Percentiles rank a stretch among this genome's conserved stretches.
Conservation (phyloP, 2,113 vertebrate genomes). For the Microtus ochrogaster region DNA sequence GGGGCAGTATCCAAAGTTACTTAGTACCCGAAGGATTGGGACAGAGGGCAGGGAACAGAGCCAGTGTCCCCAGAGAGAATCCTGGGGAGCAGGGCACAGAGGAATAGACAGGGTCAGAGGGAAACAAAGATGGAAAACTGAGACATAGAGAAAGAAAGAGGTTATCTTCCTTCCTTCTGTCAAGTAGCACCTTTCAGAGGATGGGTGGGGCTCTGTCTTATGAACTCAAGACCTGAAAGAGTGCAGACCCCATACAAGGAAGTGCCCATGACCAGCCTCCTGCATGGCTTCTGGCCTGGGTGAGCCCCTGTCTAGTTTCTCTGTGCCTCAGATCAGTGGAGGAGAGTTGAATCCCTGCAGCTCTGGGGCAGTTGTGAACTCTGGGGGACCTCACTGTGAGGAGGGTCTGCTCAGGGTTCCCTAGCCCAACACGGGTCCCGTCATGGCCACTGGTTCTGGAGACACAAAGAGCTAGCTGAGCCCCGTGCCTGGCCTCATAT, state of each 20-base stretch:
- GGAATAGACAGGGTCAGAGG: neutral
- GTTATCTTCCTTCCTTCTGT: neutral
- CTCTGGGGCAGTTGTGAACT: neutral
- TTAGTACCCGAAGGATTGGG: fast-evolving
- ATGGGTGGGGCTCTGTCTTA: neutral
- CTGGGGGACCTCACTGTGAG: fast-evolving
- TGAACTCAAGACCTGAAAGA: neutral
- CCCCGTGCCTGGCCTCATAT: neutral
- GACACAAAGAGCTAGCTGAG: neutral
- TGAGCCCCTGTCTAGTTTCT: neutral
- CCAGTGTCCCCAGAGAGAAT: no score
- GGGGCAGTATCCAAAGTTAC: neutral
- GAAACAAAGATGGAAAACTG: neutral
- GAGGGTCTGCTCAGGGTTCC: neutral
- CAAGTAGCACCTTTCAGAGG: neutral
- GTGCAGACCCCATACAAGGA: neutral
- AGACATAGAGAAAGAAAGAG: neutral
- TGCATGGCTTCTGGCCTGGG: neutral
- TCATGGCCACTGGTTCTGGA: neutral
- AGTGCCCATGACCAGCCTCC: neutral
- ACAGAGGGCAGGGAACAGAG: no score
- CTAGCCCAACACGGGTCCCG: neutral
- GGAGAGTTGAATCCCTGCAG: neutral
- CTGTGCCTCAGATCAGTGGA: neutral
- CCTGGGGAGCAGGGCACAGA: neutral